Evolutionary conservation across 2,888 invertebrate genomes (phyloP).

Genomic region (Patella ulyssiponensis): DNA sequence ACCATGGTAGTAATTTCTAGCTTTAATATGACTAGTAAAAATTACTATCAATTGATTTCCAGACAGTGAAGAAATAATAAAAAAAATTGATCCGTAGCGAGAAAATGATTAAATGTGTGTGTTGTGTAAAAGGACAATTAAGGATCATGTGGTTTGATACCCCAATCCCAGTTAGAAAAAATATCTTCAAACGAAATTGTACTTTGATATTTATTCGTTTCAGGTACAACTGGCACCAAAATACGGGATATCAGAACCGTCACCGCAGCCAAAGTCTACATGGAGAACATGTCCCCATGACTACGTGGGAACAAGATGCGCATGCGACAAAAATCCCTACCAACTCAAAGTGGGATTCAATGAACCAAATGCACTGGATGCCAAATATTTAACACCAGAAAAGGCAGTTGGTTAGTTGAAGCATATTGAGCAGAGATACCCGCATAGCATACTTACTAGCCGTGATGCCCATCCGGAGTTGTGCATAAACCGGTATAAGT

Average conservation of each 20-base stretch:
- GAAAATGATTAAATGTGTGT: no score
- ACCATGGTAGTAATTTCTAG: no score
- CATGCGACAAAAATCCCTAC: background rate
- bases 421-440: constrained; percentile 29
- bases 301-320: background rate
- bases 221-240: constrained; percentile 18
- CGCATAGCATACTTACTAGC: background rate
- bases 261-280: background rate
- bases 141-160: no score
- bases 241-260: background rate
- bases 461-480: background rate
- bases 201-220: background rate
- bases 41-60: no score
- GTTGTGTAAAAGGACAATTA: no score
- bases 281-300: constrained; percentile 19
- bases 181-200: no score
- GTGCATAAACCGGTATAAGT: constrained; percentile 8
- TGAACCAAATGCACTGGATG: constrained; percentile 14
- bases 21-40: no score
- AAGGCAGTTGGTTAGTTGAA: background rate
- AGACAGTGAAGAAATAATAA: no score
- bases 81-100: no score
- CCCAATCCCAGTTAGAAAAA: no score
- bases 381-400: constrained; percentile 4
- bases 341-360: constrained; percentile 4